phyloP scores from a whole-genome alignment of 1,140 invertebrate species.

The Medauroidea extradentata region DNA sequence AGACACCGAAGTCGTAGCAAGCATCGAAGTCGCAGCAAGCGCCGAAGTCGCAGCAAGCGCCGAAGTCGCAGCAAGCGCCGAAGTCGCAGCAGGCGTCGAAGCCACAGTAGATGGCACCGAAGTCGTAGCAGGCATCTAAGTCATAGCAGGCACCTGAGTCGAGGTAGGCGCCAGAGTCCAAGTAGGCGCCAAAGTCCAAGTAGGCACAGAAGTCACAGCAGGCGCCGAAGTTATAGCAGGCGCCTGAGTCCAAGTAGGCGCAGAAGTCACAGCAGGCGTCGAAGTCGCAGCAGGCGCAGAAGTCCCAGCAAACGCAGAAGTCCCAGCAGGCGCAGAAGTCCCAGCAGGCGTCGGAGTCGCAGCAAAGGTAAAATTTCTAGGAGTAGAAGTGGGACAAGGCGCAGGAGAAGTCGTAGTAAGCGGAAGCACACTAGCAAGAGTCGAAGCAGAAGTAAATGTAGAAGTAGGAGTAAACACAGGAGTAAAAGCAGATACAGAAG shows the following conservation, averaged over 20 bases:
- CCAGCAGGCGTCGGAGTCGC: not conserved
- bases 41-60: not conserved
- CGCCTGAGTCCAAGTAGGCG: not conserved
- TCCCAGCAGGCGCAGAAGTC: not conserved
- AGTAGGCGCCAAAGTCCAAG: constrained; percentile 5
- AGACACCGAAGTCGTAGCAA: constrained; percentile 5
- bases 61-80: not conserved
- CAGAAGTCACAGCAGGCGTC: not conserved
- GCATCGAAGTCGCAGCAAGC: not conserved
- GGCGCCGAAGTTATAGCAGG: not conserved
- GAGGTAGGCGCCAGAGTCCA: constrained; percentile 3
- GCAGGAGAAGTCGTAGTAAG: constrained; percentile 32
- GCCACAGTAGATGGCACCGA: constrained; percentile 2
- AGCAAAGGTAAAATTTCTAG: constrained; percentile 12
- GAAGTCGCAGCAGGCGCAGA: not conserved
- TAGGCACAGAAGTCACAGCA: constrained; percentile 4
- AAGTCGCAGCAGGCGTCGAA: constrained; percentile 3
- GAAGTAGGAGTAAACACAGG: constrained; percentile 9
- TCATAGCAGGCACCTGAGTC: constrained; percentile 25
- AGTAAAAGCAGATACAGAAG: constrained; percentile 29
- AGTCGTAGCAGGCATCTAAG: constrained; percentile 9
- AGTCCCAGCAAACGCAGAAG: not conserved
- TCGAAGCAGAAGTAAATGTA: constrained; percentile 21
- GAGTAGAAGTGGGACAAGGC: constrained; percentile 3
- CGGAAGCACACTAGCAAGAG: constrained; percentile 20